These are phyloP conservation scores for Gouania willdenowi DNA, from an alignment of 2,797 vertebrate species.

Conservation along the genomic window DNA sequence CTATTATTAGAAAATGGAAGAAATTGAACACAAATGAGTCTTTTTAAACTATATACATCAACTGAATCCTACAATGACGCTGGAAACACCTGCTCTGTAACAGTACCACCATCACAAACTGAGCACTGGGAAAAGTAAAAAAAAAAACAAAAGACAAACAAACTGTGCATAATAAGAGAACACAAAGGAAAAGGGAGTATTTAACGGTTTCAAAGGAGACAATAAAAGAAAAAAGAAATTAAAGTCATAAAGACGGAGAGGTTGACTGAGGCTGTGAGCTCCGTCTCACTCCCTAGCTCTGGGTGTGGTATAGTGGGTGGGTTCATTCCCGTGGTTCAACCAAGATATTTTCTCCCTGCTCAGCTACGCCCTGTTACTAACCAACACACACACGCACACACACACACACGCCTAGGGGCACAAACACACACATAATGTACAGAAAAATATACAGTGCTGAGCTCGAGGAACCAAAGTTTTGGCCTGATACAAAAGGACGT, in stretches of 20 bases:
- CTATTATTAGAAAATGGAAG: too few species aligned
- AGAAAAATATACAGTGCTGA: constrained; percentile 54
- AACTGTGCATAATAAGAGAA: neutral
- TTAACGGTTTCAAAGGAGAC: constrained; percentile 18
- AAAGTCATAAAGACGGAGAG: constrained; percentile 1
- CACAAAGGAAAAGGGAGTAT: constrained; percentile 5
- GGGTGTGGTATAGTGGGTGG: constrained; percentile 72
- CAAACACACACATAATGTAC: constrained; percentile 37
- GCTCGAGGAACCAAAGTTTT: constrained; percentile 31
- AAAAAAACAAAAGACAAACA: neutral
- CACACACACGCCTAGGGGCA: constrained; percentile 35
- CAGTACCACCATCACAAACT: too few species aligned
- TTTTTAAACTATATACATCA: too few species aligned
- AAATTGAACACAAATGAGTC: too few species aligned
- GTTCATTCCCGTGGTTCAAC: constrained; percentile 62
- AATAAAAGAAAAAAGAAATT: constrained; percentile 15
- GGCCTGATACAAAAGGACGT: constrained; percentile 39
- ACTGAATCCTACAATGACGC: too few species aligned
- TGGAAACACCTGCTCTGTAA: too few species aligned
- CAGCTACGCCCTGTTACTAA: constrained; percentile 67
- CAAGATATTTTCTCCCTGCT: constrained; percentile 74
- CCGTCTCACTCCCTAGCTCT: constrained; percentile 28
- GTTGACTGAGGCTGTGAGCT: constrained; percentile 14
- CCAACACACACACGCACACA: constrained; percentile 35
- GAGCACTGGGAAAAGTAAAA: neutral